Evolutionary conservation across 1,140 invertebrate species (phyloP), one percentile per base, ranked within the genome.

Genomic region (Ceratina calcarata): DNA sequence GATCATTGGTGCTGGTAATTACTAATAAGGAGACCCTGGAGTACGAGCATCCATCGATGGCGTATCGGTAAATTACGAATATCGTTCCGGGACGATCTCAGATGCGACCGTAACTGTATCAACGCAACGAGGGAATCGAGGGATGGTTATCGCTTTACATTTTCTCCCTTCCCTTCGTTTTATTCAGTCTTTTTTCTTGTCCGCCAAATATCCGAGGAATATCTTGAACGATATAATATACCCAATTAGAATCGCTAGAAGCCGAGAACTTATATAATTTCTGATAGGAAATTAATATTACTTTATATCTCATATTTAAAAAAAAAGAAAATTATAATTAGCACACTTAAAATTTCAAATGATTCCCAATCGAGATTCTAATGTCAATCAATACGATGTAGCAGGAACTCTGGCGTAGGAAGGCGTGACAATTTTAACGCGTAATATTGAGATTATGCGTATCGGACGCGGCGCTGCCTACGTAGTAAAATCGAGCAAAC

Each of bases 51-150:
- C 27, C 58, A 49, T 22, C 53, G 71, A 75, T 69, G 15, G 60
- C 32, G 49, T 76, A 74, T 80, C 62, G 67, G 76, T 68, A 82
- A 82, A 84, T 85, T 85, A 71, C 77, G 68, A 75, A 83, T 78
- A 82, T 27, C 57, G 15, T 20, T 10, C 62, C 16, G 51, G 6
- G 12, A 57, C 70, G 65, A 24, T 67, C 51, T 55, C 53, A 32
- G 70, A 49, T 7, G 37, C 32, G 72, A 80, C 27, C 71, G 58
- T 84, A 82, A 80, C 75, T 62, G 75, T 70, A 82, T 71, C 75
- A 49, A 82, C 67, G 53, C 57, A 32, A 32, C 37, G 37, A 61
- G 61, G 55, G 27, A 79, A 75, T 67, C 73, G 80, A n/a, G n/a
- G n/a, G n/a, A 84, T 82, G 76, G 61, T 58, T 24, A 32, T 32